These are phyloP conservation scores for Pipistrellus kuhlii DNA, from an alignment of 2,797 vertebrate species.

Conservation along the genomic window DNA sequence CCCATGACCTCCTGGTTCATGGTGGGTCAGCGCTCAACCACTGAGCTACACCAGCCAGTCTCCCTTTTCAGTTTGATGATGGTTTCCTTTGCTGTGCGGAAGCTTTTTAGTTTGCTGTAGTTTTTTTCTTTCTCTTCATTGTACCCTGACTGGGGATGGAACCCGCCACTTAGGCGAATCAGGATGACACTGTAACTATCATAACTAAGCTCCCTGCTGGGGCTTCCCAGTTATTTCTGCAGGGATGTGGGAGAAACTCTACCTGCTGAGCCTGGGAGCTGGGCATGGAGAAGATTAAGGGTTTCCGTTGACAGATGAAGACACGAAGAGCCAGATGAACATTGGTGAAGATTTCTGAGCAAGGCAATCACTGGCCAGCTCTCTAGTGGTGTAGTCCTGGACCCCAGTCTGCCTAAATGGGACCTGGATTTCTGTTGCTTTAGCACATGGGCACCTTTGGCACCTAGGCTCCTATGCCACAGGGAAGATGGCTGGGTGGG, in stretches of 20 bases:
- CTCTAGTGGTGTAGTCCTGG: slow-evolving; percentile 81
- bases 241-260: not conserved
- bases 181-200: not conserved
- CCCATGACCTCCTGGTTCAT: too few relatives aligned
- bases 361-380: slow-evolving; percentile 82
- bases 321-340: not conserved
- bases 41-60: too few relatives aligned
- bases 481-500: slow-evolving; percentile 46
- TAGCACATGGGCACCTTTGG: not conserved
- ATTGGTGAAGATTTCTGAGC: not conserved
- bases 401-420: slow-evolving; percentile 85
- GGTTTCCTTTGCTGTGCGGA: not conserved
- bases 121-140: not conserved
- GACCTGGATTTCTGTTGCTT: slow-evolving; percentile 66
- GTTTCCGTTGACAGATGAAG: not conserved
- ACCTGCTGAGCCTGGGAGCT: not conserved
- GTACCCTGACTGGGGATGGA: not conserved
- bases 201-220: not conserved
- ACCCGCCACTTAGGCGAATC: not conserved
- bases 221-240: not conserved
- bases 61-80: not conserved
- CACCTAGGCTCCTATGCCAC: slow-evolving; percentile 6
- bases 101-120: not conserved
- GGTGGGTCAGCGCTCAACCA: too few relatives aligned
- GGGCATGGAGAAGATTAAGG: not conserved